These are phyloP conservation scores for Aphaenogaster floridana DNA, from an alignment of 1,140 invertebrate species.

Conservation along the genomic window DNA sequence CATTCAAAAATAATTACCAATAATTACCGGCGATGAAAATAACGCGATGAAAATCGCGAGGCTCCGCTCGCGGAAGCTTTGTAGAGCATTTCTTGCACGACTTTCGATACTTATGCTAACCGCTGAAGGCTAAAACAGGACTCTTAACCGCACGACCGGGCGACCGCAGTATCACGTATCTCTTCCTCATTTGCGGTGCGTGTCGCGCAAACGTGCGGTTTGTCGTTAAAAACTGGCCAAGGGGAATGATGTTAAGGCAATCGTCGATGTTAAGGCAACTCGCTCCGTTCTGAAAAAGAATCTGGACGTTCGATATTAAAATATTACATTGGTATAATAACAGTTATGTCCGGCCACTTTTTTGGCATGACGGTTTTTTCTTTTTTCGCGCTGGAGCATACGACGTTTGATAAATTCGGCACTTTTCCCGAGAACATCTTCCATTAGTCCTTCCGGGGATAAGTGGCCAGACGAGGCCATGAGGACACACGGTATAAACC, in stretches of 20 bases:
- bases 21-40: slow-evolving; percentile 4
- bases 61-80: slow-evolving; percentile 8
- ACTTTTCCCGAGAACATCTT: background rate
- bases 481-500: slow-evolving; percentile 38
- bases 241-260: too few relatives aligned
- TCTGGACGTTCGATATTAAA: slow-evolving; percentile 1
- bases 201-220: background rate
- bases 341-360: background rate
- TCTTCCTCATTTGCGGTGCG: background rate
- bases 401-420: slow-evolving; percentile 36
- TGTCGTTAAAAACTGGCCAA: slow-evolving; percentile 9
- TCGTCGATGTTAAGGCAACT: background rate
- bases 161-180: slow-evolving; percentile 7
- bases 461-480: slow-evolving; percentile 22
- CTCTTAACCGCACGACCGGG: background rate
- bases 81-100: slow-evolving; percentile 16
- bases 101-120: slow-evolving; percentile 20
- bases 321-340: background rate
- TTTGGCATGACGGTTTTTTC: background rate
- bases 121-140: background rate
- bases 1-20: background rate
- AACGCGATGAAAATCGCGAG: background rate
- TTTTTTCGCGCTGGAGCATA: background rate
- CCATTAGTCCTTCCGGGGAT: slow-evolving; percentile 22
- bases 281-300: background rate